Base-by-base conservation (phyloP, 2,888 invertebrate genomes). In the Chorisops tibialis region DNA sequence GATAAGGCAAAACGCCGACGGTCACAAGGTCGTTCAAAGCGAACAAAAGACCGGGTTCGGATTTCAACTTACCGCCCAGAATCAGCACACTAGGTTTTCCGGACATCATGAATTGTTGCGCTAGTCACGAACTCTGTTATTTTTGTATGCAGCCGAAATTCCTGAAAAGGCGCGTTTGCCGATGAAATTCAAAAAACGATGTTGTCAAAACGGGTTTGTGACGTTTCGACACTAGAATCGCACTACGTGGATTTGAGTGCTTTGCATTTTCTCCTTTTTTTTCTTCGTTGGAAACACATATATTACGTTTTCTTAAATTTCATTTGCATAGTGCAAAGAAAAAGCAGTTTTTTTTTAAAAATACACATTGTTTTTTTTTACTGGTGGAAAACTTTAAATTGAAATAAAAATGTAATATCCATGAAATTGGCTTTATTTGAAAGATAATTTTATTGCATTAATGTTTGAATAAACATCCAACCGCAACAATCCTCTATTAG, bases 81-180 rank as follows among this genome's bases (percentile, higher is more conserved):
- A 78, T 72, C 62, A 78, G 68, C 61, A 78, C 74, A 61, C 72
- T 74, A 63, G 78, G 77, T 69, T 78, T 78, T 52, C 73, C 72
- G 62, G 73, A 37, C 65, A 67, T 67, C 35, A 1, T 56, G 16
- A 4, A 14, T 14, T 35, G 35, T 1, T 24, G 48, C 19, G 48
- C 37, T 21, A 47, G 22, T 7, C 21, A 16, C 11, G 16, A n/a
- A 14, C 11, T 22, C n/a, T 2, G 43, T 16, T 12, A 43, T 41
- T 39, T 43, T 54, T 56, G 56, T 45, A 14, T 30, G 43, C 30
- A 35, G 43, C 56, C 56, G 43, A 56, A 56, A 19, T 43, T 43
- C 43, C 56, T 35, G 43, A 43, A 43, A 35, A 45, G 43, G 43
- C 30, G 30, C 45, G 56, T 45, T 22, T 45, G 41, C 45, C 43